Base-by-base conservation (phyloP, 2,888 invertebrate species). In the Mylabris sibirica region DNA sequence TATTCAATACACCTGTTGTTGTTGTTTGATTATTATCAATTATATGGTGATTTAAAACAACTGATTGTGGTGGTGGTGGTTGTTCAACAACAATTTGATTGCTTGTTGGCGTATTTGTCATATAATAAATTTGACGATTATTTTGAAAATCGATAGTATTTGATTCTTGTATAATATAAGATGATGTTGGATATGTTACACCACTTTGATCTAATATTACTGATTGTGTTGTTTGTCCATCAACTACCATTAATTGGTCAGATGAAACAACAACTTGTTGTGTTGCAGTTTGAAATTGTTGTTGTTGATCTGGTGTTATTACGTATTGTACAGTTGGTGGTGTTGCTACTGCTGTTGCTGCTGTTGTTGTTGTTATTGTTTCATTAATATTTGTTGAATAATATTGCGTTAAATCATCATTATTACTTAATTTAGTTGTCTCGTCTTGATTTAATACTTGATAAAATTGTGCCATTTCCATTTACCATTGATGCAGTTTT, bases 391-490 rank as follows among this genome's bases (percentile, higher is more conserved):
- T 90, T 72, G 57, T 5, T n/a, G 90, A 88, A 82, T 89, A 90
- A 80, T 89, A 89, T 80, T 90, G 88, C 83, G 90, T 89, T 73
- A 90, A 81, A 77, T 91, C 90, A 77, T 90, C 90, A 75, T 88
- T 80, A 71, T 87, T n/a, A n/a, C n/a, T 85, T 79, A 86, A 6
- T 30, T 30, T 30, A 30, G 30, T 85, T 82, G 87, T 88, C 77
- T 83, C 81, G 65, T 86, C 85, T 85, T 87, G 88, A 82, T 88
- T 82, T 82, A 90, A 87, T 81, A 91, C 89, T 79, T 91, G 90
- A 83, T 88, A 91, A 85, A 89, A 91, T 84, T 91, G 90, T 84
- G 91, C 91, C 92, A 92, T 92, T 59, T 61, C 65, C 57, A 26
- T 57, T 24, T 57, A 57, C 24, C 57, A 24, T n/a, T 26, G 26